Evolutionary conservation across 53 echinoderm and acorn worm genomes (phyloP).

Genomic region (Patiria pectinifera): DNA sequence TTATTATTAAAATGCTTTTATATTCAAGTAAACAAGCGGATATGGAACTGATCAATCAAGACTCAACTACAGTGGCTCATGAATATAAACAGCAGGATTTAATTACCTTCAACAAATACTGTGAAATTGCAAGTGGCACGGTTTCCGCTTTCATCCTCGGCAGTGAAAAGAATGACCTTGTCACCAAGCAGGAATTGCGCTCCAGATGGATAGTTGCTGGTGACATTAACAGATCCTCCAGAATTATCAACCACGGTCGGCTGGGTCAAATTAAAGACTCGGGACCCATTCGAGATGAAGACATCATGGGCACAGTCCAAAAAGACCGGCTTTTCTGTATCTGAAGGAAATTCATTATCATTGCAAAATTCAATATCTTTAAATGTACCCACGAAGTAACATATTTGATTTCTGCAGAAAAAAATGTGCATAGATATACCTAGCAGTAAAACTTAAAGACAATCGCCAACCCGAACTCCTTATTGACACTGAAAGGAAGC

Average conservation of each 20-base stretch:
- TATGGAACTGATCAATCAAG: neutral
- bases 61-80: too few species aligned
- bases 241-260: conserved; percentile 4
- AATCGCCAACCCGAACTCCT: too few species aligned
- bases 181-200: neutral
- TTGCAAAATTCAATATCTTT: too few species aligned
- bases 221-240: neutral
- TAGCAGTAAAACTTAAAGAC: too few species aligned
- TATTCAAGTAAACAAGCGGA: too few species aligned
- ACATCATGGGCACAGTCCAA: neutral
- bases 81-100: too few species aligned
- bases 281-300: neutral
- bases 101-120: neutral
- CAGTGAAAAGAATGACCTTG: neutral
- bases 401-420: too few species aligned
- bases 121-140: neutral
- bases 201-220: neutral
- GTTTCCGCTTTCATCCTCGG: neutral
- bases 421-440: too few species aligned
- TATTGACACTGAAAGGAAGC: too few species aligned
- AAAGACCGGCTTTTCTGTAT: conserved; percentile 12
- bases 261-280: neutral
- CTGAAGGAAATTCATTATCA: neutral
- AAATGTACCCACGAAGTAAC: too few species aligned
- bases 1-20: too few species aligned